A percentile compares a stretch with the other conserved stretches of the same genome.
These are phyloP conservation scores for Balanococcus diminutus DNA, from an alignment of 2,888 invertebrate genomes.

Conservation along the genomic window DNA sequence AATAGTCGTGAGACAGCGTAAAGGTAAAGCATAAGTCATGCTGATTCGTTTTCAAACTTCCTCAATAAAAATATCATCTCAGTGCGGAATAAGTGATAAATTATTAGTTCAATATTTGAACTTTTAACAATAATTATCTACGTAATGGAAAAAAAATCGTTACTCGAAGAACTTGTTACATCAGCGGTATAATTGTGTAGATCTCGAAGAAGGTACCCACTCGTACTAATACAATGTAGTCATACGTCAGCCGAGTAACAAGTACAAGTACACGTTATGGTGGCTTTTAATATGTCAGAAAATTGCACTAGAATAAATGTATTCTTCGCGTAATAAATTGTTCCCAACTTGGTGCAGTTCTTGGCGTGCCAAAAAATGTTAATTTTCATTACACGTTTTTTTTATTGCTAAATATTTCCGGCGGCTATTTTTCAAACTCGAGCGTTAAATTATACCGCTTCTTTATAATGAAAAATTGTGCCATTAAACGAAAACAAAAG, in stretches of 20 bases:
- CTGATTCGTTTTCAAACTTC: constrained; percentile 4
- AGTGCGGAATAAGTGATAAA: neutral
- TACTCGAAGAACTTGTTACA: constrained; percentile 7
- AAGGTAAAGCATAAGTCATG: constrained; percentile 24
- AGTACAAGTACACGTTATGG: neutral
- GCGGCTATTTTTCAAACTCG: neutral
- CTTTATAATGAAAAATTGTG: constrained; percentile 11
- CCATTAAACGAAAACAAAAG: constrained; percentile 26
- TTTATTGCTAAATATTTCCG: constrained; percentile 1
- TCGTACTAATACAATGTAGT: neutral
- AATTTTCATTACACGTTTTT: constrained; percentile 3
- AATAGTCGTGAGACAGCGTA: constrained; percentile 20
- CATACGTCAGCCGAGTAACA: neutral
- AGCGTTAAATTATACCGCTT: neutral
- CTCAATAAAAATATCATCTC: constrained; percentile 35
- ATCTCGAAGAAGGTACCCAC: neutral
- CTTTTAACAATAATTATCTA: constrained; percentile 2
- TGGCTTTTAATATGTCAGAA: constrained; percentile 11
- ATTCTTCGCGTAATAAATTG: neutral
- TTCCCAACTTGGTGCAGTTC: neutral
- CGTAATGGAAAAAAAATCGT: neutral
- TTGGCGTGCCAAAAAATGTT: neutral
- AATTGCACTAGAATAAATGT: neutral
- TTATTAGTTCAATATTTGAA: constrained; percentile 15
- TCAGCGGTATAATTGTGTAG: neutral